A percentile compares a stretch with the other conserved stretches of the same genome.
These are phyloP conservation scores for Toxostoma redivivum DNA, from an alignment of 2,113 vertebrate genomes.

Conservation along the genomic window DNA sequence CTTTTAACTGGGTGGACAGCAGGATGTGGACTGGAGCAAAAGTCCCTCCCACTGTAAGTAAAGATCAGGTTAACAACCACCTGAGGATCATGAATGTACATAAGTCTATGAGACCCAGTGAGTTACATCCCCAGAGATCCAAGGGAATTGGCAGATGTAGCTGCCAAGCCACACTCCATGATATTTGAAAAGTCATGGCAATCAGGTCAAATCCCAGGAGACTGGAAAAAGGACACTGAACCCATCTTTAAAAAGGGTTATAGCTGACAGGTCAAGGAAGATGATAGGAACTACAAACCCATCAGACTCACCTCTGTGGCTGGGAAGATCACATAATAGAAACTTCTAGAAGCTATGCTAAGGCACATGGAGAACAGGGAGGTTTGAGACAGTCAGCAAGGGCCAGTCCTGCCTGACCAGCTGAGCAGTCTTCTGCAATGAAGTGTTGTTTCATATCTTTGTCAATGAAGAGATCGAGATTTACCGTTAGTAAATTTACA, in stretches of 20 bases:
- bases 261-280: not conserved
- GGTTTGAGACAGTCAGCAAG: not conserved
- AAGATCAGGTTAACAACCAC: not conserved
- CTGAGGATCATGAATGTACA: not conserved
- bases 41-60: not conserved
- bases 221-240: not conserved
- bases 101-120: not conserved
- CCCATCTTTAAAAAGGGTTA: not conserved
- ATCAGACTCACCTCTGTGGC: not conserved
- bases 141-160: not conserved
- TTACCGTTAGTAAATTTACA: not conserved
- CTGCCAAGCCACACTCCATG: not conserved
- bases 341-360: not conserved
- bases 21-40: not conserved
- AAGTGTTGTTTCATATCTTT: not conserved
- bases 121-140: not conserved
- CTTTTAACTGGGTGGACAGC: not conserved
- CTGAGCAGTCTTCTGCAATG: fast-evolving
- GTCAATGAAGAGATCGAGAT: fast-evolving
- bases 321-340: not conserved
- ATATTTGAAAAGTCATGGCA: not conserved
- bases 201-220: not conserved
- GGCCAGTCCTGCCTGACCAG: not conserved
- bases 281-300: not conserved
- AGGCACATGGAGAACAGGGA: not conserved